These are phyloP conservation scores for Antedon bifida DNA, from an alignment of 35 echinoderm and acorn worm genomes.

Conservation along the genomic window DNA sequence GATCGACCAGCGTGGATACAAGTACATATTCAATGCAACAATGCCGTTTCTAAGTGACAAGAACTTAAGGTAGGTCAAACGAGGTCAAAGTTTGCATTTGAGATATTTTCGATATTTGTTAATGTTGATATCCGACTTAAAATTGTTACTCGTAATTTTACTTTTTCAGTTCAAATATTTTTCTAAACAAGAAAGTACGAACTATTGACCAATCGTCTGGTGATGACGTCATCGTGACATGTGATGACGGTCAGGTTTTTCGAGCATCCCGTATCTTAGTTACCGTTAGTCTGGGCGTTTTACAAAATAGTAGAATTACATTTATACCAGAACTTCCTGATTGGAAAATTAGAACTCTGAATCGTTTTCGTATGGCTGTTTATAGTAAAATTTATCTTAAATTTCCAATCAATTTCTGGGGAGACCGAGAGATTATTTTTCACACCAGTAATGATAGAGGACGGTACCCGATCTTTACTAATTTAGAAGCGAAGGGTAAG, in stretches of 20 bases:
- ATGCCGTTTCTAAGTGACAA: not conserved
- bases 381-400: constrained; percentile 19
- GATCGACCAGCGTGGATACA: not conserved
- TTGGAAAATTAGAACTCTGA: constrained; percentile 23
- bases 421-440: constrained; percentile 3
- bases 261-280: constrained; percentile 10
- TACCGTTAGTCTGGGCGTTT: constrained; percentile 27
- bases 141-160: not conserved
- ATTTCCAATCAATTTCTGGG: constrained; percentile 36
- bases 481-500: constrained; percentile 17
- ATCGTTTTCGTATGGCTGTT: not conserved
- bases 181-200: constrained; percentile 6
- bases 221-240: constrained; percentile 9
- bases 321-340: constrained; percentile 29
- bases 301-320: constrained; percentile 18
- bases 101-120: too few relatives aligned
- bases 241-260: constrained; percentile 13
- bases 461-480: constrained; percentile 17
- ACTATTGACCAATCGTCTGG: constrained; percentile 10
- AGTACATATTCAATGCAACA: not conserved
- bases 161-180: not conserved
- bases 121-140: too few relatives aligned
- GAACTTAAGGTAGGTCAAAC: not conserved
- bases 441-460: not conserved
- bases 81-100: not conserved